These are phyloP conservation scores for Castor canadensis DNA, from an alignment of 2,113 vertebrate species.

Conservation along the genomic window DNA sequence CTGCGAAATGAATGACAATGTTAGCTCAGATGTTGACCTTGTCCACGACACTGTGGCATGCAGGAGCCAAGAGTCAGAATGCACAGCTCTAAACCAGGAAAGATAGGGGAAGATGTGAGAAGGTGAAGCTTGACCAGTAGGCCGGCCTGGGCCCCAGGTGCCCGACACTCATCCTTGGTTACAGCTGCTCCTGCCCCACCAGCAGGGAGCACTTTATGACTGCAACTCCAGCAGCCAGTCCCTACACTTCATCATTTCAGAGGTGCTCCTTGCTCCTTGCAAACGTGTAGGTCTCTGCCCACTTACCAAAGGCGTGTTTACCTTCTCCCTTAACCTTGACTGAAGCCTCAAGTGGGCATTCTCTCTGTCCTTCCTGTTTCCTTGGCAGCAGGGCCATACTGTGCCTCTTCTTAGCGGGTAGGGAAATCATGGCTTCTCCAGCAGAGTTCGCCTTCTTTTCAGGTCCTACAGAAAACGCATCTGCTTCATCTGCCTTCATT, in stretches of 20 bases:
- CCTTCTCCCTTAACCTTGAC: not conserved
- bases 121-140: no score
- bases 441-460: constrained; percentile 89
- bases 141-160: no score
- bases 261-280: no score
- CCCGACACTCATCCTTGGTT: no score
- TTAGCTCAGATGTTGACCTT: not conserved
- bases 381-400: constrained; percentile 91
- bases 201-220: not conserved
- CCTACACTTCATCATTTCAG: not conserved
- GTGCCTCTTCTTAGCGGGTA: constrained; percentile 86
- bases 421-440: constrained; percentile 82
- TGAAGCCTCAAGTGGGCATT: not conserved
- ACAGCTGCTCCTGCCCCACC: rapidly evolving
- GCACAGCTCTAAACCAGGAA: no score
- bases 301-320: not conserved
- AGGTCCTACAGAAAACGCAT: constrained; percentile 89
- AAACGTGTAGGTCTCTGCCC: not conserved
- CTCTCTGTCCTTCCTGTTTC: constrained; percentile 79
- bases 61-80: no score
- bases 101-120: no score
- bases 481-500: constrained; percentile 92
- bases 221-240: not conserved
- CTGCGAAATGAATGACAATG: not conserved
- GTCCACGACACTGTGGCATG: not conserved